Percentiles rank a stretch among this genome's conserved stretches.
These are phyloP conservation scores for Teleopsis dalmanni DNA, from an alignment of 1,140 invertebrate genomes.

Conservation along the genomic window DNA sequence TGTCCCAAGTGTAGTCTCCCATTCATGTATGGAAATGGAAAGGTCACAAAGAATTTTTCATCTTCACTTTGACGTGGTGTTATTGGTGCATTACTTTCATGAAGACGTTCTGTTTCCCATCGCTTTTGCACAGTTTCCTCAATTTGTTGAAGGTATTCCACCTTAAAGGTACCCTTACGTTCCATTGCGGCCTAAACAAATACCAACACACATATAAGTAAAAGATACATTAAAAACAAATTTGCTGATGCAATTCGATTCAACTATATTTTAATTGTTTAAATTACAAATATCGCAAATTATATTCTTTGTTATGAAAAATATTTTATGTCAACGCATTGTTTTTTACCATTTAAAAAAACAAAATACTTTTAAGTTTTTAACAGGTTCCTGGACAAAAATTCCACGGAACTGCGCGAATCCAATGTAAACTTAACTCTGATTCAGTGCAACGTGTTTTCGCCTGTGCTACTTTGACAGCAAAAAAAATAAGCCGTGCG, in stretches of 20 bases:
- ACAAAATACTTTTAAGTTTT: background rate
- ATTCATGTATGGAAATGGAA: conserved; percentile 99
- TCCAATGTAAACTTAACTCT: too few relatives aligned
- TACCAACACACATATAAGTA: too few relatives aligned
- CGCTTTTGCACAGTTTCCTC: conserved; percentile 74
- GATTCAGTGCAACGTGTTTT: conserved; percentile 8
- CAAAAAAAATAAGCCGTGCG: background rate
- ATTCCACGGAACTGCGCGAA: background rate
- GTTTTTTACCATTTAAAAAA: background rate
- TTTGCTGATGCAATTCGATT: too few relatives aligned
- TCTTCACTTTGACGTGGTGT: conserved; percentile 48
- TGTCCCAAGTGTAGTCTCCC: conserved; percentile 95
- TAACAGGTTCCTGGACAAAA: background rate
- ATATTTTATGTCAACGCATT: background rate
- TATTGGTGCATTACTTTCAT: conserved; percentile 71
- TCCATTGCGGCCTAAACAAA: conserved; percentile 52
- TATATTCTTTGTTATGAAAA: too few relatives aligned
- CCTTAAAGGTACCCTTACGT: conserved; percentile 87
- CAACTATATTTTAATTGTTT: too few relatives aligned
- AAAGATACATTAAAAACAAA: too few relatives aligned
- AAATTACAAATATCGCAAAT: too few relatives aligned
- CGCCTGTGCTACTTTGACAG: background rate
- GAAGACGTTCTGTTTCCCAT: conserved; percentile 74
- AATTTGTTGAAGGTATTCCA: conserved; percentile 81
- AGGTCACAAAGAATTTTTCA: conserved; percentile 90